A percentile compares a stretch with the other conserved stretches of the same genome.
phyloP scores from a whole-genome alignment of 2,888 invertebrate genomes.

The Tachina fera region DNA sequence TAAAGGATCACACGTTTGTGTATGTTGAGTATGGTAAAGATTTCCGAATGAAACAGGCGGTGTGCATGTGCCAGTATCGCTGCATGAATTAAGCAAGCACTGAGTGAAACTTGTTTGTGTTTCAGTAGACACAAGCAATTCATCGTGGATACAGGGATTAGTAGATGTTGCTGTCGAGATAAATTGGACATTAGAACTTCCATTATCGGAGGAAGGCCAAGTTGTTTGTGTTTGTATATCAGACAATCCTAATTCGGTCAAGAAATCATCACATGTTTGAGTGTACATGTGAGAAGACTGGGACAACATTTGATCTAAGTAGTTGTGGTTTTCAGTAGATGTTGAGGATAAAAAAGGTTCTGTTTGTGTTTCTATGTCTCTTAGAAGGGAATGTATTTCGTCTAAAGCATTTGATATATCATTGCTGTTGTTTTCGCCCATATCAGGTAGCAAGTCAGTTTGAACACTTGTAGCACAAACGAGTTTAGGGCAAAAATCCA shows the following conservation, averaged over 20 bases:
- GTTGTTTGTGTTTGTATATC: slow-evolving; percentile 87
- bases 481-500: slow-evolving; percentile 60
- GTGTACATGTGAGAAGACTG: slow-evolving; percentile 78
- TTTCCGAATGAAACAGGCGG: slow-evolving; percentile 68
- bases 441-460: slow-evolving; percentile 57
- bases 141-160: slow-evolving; percentile 81
- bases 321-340: slow-evolving; percentile 50
- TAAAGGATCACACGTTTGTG: slow-evolving; percentile 81
- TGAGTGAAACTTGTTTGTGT: slow-evolving; percentile 84
- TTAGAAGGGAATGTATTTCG: slow-evolving; percentile 78
- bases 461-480: slow-evolving; percentile 66
- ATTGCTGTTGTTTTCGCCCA: slow-evolving; percentile 32
- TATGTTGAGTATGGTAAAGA: slow-evolving; percentile 79
- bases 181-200: slow-evolving; percentile 50
- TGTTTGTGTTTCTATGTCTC: slow-evolving; percentile 86
- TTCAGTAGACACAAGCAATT: slow-evolving; percentile 85
- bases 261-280: slow-evolving; percentile 84
- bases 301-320: slow-evolving; percentile 70
- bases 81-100: slow-evolving; percentile 75
- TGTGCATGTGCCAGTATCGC: slow-evolving; percentile 71
- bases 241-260: slow-evolving; percentile 85
- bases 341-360: slow-evolving; percentile 76
- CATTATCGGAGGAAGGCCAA: slow-evolving; percentile 78
- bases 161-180: slow-evolving; percentile 61
- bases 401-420: slow-evolving; percentile 57